phyloP scores from a whole-genome alignment of 2,888 invertebrate genomes.

The Euzophera pinguis region DNA sequence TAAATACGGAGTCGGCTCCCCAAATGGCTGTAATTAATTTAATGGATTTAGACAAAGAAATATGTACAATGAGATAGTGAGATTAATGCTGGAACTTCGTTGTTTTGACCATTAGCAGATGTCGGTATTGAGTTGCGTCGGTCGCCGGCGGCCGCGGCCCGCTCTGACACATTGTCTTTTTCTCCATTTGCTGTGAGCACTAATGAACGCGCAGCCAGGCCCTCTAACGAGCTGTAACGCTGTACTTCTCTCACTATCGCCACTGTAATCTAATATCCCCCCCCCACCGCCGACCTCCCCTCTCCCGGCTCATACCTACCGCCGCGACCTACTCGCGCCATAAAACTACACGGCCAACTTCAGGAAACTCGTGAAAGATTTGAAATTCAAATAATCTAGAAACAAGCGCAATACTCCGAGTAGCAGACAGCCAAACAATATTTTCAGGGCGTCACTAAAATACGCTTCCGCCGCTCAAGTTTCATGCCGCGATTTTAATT shows the following conservation, averaged over 20 bases:
- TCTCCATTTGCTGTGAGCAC: constrained; percentile 53
- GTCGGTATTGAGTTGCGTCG: constrained; percentile 32
- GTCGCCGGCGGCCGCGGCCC: constrained; percentile 28
- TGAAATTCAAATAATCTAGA: constrained; percentile 13
- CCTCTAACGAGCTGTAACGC: constrained; percentile 61
- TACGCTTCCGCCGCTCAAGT: constrained; percentile 13
- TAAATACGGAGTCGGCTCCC: constrained; percentile 75
- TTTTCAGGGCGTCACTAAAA: constrained; percentile 6
- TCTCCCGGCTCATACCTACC: not conserved
- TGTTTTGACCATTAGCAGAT: constrained; percentile 61
- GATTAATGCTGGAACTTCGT: constrained; percentile 60
- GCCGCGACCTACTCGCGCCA: constrained; percentile 7
- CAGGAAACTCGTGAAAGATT: constrained; percentile 10
- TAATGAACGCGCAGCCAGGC: constrained; percentile 54
- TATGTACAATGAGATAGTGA: constrained; percentile 76
- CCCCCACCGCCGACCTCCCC: not conserved
- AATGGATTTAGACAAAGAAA: constrained; percentile 79
- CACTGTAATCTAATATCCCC: constrained; percentile 45
- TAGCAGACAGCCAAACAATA: constrained; percentile 12
- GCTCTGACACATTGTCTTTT: constrained; percentile 44
- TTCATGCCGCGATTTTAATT: constrained; percentile 28
- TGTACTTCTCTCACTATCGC: constrained; percentile 59
- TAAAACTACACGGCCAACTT: constrained; percentile 13
- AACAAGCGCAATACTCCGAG: constrained; percentile 13
- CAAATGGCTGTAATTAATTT: constrained; percentile 77